Evolutionary conservation across 2,888 invertebrate genomes (phyloP).

Genomic region (Thelaira solivaga): DNA sequence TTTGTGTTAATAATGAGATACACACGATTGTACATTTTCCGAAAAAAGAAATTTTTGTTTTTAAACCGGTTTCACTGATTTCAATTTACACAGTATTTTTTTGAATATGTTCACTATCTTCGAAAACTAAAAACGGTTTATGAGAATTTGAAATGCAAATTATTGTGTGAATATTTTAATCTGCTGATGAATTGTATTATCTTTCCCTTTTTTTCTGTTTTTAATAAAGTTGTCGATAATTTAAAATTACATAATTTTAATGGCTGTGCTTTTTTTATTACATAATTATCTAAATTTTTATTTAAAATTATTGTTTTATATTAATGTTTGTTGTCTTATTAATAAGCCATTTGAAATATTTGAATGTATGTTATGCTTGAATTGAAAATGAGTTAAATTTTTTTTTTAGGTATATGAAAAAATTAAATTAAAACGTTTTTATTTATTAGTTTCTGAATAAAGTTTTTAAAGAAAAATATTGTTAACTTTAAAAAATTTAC

Average conservation of each 20-base stretch:
- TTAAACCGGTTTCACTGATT: no score
- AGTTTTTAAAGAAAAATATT: no score
- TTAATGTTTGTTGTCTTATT: background rate
- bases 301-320: background rate
- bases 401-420: background rate
- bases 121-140: no score
- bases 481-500: no score
- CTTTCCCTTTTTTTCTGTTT: background rate
- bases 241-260: slow-evolving; percentile 38
- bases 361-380: slow-evolving; percentile 34
- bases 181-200: background rate
- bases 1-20: background rate
- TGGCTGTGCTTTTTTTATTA: slow-evolving; percentile 42
- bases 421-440: slow-evolving; percentile 25
- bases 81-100: no score
- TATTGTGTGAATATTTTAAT: slow-evolving; percentile 3
- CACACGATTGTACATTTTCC: background rate
- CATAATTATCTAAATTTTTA: slow-evolving; percentile 33
- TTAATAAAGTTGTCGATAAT: slow-evolving; percentile 5
- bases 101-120: no score
- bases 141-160: slow-evolving; percentile 56
- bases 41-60: background rate
- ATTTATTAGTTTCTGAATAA: no score
- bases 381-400: slow-evolving; percentile 19
- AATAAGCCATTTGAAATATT: slow-evolving; percentile 9